Evolutionary conservation across 2,888 invertebrate species (phyloP).

Genomic region (Tortricodes alternella): DNA sequence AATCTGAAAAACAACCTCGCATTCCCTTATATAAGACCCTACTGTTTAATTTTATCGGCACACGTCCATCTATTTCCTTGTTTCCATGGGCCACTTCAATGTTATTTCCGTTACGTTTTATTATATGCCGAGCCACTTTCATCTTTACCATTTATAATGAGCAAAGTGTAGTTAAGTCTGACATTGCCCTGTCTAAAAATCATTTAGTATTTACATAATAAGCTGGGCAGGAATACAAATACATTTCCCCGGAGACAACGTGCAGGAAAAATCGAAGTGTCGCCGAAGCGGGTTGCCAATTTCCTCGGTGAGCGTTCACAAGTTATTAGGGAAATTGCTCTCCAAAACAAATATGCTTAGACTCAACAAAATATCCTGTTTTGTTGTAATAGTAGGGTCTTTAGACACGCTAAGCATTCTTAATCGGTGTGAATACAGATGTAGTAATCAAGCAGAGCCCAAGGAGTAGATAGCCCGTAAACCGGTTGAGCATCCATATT

Average conservation of each 20-base stretch:
- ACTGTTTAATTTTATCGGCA: conserved; percentile 29
- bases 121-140: conserved; percentile 21
- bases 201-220: conserved; percentile 27
- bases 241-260: conserved; percentile 46
- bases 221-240: conserved; percentile 26
- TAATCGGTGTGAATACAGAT: conserved; percentile 38
- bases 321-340: conserved; percentile 63
- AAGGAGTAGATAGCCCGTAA: conserved; percentile 37
- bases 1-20: conserved; percentile 22
- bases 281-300: conserved; percentile 56
- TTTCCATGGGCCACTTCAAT: conserved; percentile 18
- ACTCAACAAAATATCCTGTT: conserved; percentile 44
- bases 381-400: conserved; percentile 38
- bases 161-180: not conserved
- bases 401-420: conserved; percentile 46
- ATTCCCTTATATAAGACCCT: conserved; percentile 19
- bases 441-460: conserved; percentile 29
- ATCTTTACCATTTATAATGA: conserved; percentile 11
- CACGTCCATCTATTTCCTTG: conserved; percentile 27
- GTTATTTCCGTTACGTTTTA: conserved; percentile 25
- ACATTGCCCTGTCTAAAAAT: conserved; percentile 5
- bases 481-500: conserved; percentile 51
- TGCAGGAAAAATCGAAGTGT: conserved; percentile 54
- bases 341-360: conserved; percentile 55
- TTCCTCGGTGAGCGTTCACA: conserved; percentile 57